Evolutionary conservation across 1,140 invertebrate genomes (phyloP).

Genomic region (Bombus superbus): DNA sequence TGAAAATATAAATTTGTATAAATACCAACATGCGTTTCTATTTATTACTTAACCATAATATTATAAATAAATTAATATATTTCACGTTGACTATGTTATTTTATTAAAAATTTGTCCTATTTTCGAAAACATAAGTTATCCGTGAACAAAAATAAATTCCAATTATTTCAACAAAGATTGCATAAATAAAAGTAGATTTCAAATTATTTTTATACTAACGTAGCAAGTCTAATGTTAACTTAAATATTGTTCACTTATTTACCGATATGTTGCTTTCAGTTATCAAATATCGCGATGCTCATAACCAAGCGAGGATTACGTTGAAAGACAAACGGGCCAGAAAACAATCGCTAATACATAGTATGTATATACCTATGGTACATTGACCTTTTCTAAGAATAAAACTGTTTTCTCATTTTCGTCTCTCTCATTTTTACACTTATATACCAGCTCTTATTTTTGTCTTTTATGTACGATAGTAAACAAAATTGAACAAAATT

Average conservation of each 20-base stretch:
- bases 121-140: not conserved
- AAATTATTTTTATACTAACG: not conserved
- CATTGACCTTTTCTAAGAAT: slow-evolving; percentile 46
- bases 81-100: not conserved
- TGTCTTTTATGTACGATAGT: not conserved
- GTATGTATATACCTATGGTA: not conserved
- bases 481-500: not conserved
- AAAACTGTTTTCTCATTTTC: not conserved
- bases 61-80: not conserved
- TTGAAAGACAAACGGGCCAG: not conserved
- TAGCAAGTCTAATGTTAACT: not conserved
- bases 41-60: not conserved
- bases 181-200: not conserved
- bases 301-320: not conserved
- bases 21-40: not conserved
- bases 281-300: not conserved
- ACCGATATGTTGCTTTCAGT: no score
- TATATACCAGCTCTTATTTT: slow-evolving; percentile 12
- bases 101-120: not conserved
- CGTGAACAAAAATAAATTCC: not conserved
- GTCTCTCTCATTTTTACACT: not conserved
- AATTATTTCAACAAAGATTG: not conserved
- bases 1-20: not conserved
- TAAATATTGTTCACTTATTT: not conserved
- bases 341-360: slow-evolving; percentile 27